Percentiles rank a stretch among this genome's conserved stretches.
phyloP scores from a whole-genome alignment of 2,888 invertebrate genomes.

The Aproaerema taeniolella region DNA sequence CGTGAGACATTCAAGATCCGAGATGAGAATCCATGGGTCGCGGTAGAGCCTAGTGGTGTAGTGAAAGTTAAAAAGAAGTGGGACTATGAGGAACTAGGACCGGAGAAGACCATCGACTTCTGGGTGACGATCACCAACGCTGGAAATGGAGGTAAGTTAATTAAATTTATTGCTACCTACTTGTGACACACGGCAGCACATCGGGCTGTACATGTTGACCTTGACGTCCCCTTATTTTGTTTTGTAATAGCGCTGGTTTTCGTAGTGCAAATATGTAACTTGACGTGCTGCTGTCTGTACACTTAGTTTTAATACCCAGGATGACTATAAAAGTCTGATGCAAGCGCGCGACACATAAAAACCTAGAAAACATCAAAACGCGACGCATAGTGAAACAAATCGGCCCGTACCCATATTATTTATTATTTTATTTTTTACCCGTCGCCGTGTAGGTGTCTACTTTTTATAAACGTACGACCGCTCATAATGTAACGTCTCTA shows the following conservation, averaged over 20 bases:
- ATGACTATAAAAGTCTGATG: slow-evolving; percentile 7
- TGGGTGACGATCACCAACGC: slow-evolving; percentile 96
- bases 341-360: slow-evolving; percentile 20
- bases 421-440: slow-evolving; percentile 25
- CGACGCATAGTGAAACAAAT: slow-evolving; percentile 25
- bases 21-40: slow-evolving; percentile 96
- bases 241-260: too few species aligned
- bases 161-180: background rate
- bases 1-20: slow-evolving; percentile 95
- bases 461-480: slow-evolving; percentile 27
- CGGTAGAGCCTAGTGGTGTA: slow-evolving; percentile 93
- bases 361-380: slow-evolving; percentile 9
- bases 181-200: too few species aligned
- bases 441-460: slow-evolving; percentile 20
- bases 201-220: too few species aligned
- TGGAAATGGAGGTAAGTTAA: slow-evolving; percentile 89
- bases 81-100: slow-evolving; percentile 96
- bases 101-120: slow-evolving; percentile 96
- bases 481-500: slow-evolving; percentile 47
- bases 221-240: too few species aligned
- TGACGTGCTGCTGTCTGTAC: too few species aligned
- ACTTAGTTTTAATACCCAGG: too few species aligned
- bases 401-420: slow-evolving; percentile 26
- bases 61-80: slow-evolving; percentile 97
- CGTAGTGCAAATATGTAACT: too few species aligned